Percentiles rank a stretch among this genome's conserved stretches.
Conservation (phyloP, 1,140 invertebrate genomes). For the Drosophila melanogaster region Release_6_plus_ISO1_MT NT_033777.3:5859501-5860000, state of each 20-base stretch:
- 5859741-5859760: slow-evolving; percentile 98
- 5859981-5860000: slow-evolving; percentile 93
- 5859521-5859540: slow-evolving; percentile 79
- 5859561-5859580: no score
- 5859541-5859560: background rate
- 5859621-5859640: no score
- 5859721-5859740: slow-evolving; percentile 88
- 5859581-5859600: no score
- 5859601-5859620: no score
- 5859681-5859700: no score
- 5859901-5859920: slow-evolving; percentile 94
- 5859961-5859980: slow-evolving; percentile 92
- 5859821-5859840: slow-evolving; percentile 97
- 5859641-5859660: no score
- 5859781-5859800: slow-evolving; percentile 97
- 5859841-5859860: slow-evolving; percentile 96
- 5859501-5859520: slow-evolving; percentile 97
- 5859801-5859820: slow-evolving; percentile 97
- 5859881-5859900: slow-evolving; percentile 96
- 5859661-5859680: no score
- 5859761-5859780: slow-evolving; percentile 97
- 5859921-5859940: slow-evolving; percentile 85
- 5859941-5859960: slow-evolving; percentile 87
- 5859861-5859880: slow-evolving; percentile 94
- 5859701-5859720: background rate